Conservation (phyloP, 2,113 vertebrate genomes). For the Hippoglossus stenolepis region DNA sequence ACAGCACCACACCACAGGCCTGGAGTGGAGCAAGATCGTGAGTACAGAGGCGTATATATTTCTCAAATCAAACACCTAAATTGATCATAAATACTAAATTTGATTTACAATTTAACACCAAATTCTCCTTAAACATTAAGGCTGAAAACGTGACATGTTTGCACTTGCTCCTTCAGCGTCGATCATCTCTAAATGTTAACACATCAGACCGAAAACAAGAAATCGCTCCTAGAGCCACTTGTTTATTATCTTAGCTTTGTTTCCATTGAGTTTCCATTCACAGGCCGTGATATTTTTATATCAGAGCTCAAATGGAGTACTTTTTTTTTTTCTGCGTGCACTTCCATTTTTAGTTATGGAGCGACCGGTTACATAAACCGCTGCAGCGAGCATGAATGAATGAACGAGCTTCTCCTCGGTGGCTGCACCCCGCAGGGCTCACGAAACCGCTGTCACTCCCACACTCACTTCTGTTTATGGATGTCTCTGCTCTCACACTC, state of each 20-base stretch:
- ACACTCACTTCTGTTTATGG: conserved; percentile 60
- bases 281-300: conserved; percentile 60
- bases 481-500: conserved; percentile 35
- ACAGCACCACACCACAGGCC: conserved; percentile 92
- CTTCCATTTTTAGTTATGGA: conserved; percentile 78
- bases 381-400: conserved; percentile 68
- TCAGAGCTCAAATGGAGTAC: conserved; percentile 44
- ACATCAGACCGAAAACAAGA: conserved; percentile 3
- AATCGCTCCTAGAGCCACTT: conserved; percentile 3
- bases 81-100: neutral
- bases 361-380: conserved; percentile 60
- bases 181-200: neutral
- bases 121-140: neutral
- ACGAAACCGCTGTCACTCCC: conserved; percentile 38
- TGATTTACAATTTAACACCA: neutral
- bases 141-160: neutral
- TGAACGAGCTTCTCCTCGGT: conserved; percentile 56
- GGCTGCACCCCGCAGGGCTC: conserved; percentile 26
- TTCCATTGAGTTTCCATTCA: conserved; percentile 48
- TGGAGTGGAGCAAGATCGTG: conserved; percentile 93
- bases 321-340: conserved; percentile 48
- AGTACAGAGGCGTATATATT: conserved; percentile 69
- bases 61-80: neutral
- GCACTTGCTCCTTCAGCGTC: neutral
- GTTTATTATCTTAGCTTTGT: conserved; percentile 46